Evolutionary conservation across 2,888 invertebrate species (phyloP).

Genomic region (Julus scandinavius): DNA sequence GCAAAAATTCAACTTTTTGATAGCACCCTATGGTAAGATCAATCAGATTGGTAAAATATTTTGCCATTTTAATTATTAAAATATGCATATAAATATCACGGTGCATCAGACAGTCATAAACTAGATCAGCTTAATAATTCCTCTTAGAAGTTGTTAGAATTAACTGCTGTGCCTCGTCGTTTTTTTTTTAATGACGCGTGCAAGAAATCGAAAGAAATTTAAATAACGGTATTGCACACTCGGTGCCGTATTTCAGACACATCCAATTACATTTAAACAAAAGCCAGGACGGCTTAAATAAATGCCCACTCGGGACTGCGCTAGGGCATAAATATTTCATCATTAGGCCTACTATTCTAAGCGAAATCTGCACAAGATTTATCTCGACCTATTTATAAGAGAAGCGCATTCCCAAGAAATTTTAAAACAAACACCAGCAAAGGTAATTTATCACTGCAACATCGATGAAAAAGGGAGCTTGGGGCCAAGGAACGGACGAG

Average conservation of each 20-base stretch:
- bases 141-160: too few relatives aligned
- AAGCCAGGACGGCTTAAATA: background rate
- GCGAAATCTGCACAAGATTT: slow-evolving; percentile 13
- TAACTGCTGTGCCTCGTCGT: too few relatives aligned
- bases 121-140: too few relatives aligned
- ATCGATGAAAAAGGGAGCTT: background rate
- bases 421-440: slow-evolving; percentile 5
- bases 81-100: too few relatives aligned
- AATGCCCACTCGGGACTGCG: slow-evolving; percentile 26
- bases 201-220: slow-evolving; percentile 20
- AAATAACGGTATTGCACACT: background rate
- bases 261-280: slow-evolving; percentile 39
- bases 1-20: too few relatives aligned
- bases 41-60: too few relatives aligned
- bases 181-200: background rate
- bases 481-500: background rate
- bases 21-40: too few relatives aligned
- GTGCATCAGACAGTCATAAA: too few relatives aligned
- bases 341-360: background rate
- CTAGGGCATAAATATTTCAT: background rate
- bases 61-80: too few relatives aligned
- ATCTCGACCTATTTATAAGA: background rate
- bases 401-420: background rate
- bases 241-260: background rate
- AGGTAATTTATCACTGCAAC: background rate